A percentile compares a stretch with the other conserved stretches of the same genome.
Conservation (phyloP, 64 coral and sea anemone species). For the Anthopleura sola region DNA sequence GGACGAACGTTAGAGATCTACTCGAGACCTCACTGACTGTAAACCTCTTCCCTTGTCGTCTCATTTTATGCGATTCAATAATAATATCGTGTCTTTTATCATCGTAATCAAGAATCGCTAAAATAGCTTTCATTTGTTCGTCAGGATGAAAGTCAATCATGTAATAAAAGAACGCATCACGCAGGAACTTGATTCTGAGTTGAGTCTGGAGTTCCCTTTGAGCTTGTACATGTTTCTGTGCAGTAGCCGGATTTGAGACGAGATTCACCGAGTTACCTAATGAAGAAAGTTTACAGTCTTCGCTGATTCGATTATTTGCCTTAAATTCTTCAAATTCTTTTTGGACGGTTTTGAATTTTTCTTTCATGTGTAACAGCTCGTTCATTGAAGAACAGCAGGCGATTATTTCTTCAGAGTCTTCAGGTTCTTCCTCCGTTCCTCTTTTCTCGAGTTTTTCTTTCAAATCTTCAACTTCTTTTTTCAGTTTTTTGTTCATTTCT, state of each 20-base stretch:
- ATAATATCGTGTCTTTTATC: conserved; percentile 89
- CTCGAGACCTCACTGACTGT: conserved; percentile 90
- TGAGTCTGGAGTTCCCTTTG: conserved; percentile 82
- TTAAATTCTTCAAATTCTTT: conserved; percentile 68
- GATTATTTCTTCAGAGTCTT: conserved; percentile 68
- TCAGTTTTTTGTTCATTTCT: conserved; percentile 41
- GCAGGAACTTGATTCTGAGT: conserved; percentile 83
- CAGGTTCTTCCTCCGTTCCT: conserved; percentile 22
- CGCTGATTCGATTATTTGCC: conserved; percentile 51
- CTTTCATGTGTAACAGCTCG: conserved; percentile 72
- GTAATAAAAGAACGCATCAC: conserved; percentile 97
- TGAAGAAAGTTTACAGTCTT: not conserved
- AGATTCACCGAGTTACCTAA: not conserved
- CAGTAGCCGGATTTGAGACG: conserved; percentile 14
- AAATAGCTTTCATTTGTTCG: conserved; percentile 97
- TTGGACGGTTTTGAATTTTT: conserved; percentile 73
- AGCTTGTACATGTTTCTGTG: conserved; percentile 11
- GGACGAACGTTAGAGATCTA: conserved; percentile 85
- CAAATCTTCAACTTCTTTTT: conserved; percentile 41
- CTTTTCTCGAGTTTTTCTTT: conserved; percentile 47
- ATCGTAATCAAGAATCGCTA: conserved; percentile 90
- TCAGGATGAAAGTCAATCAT: conserved; percentile 99
- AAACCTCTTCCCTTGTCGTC: conserved; percentile 78
- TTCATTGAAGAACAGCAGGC: conserved; percentile 95
- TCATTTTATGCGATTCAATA: conserved; percentile 86